Conservation (phyloP, 1,140 invertebrate genomes). For the Parapsyche elsis region DNA sequence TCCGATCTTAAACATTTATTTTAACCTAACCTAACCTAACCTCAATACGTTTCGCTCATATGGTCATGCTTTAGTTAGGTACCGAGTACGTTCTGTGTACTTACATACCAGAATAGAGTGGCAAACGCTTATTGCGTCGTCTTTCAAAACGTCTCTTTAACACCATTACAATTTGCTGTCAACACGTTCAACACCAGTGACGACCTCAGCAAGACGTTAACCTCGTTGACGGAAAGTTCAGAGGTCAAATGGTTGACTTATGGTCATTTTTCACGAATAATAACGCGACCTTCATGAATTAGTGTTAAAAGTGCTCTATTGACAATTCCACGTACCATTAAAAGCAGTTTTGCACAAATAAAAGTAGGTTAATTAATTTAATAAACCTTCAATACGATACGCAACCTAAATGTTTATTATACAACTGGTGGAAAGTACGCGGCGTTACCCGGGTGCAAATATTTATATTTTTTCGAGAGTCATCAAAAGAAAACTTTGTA, state of each 20-base stretch:
- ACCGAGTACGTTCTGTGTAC: too few species aligned
- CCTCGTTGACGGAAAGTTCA: slow-evolving; percentile 25
- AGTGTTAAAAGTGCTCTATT: not conserved
- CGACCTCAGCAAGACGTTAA: slow-evolving; percentile 23
- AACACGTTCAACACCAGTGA: not conserved
- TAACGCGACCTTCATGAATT: not conserved
- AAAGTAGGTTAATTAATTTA: not conserved
- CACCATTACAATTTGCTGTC: not conserved
- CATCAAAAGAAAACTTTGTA: too few species aligned
- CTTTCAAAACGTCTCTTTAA: not conserved
- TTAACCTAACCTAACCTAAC: too few species aligned
- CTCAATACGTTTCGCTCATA: too few species aligned
- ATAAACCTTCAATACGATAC: not conserved
- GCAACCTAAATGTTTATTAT: too few species aligned
- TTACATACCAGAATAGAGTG: too few species aligned
- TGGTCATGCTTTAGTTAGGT: too few species aligned
- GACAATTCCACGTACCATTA: not conserved
- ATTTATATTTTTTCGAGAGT: too few species aligned
- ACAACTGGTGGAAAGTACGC: not conserved
- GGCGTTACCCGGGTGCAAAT: too few species aligned
- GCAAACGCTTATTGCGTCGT: too few species aligned
- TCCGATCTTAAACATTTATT: too few species aligned
- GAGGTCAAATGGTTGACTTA: not conserved
- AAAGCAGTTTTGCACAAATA: not conserved
- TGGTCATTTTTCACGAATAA: not conserved